Conservation (phyloP, 2,888 invertebrate genomes). For the Lumbricus terrestris region DNA sequence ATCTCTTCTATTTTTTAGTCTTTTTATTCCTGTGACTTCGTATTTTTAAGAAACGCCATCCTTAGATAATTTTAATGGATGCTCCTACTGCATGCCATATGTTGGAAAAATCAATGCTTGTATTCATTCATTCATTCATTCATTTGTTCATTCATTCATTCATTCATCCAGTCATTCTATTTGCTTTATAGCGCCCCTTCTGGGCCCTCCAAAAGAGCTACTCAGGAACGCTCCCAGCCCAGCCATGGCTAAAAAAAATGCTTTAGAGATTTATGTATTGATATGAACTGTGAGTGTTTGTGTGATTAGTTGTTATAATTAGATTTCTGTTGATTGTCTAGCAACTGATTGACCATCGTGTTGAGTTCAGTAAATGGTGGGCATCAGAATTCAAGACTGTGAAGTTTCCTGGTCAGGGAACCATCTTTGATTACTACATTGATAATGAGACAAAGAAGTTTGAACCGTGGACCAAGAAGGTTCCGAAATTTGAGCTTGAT, state of each 20-base stretch:
- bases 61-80: neutral
- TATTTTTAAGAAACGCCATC: neutral
- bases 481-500: conserved; percentile 86
- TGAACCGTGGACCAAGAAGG: conserved; percentile 82
- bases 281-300: neutral
- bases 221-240: no score
- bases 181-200: no score
- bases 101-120: no score
- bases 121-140: no score
- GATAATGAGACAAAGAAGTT: conserved; percentile 87
- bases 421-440: conserved; percentile 91
- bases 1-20: neutral
- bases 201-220: no score
- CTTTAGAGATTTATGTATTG: neutral
- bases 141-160: no score
- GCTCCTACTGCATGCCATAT: neutral
- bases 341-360: conserved; percentile 83
- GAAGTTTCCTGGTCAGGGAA: conserved; percentile 85
- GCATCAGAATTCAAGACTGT: conserved; percentile 90
- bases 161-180: no score
- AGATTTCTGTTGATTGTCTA: conserved; percentile 26
- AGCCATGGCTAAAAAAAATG: no score
- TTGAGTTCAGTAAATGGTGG: conserved; percentile 98
- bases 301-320: neutral
- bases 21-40: neutral